Evolutionary conservation across 2,888 invertebrate species (phyloP).

Genomic region (Chaitophorus viminalis): DNA sequence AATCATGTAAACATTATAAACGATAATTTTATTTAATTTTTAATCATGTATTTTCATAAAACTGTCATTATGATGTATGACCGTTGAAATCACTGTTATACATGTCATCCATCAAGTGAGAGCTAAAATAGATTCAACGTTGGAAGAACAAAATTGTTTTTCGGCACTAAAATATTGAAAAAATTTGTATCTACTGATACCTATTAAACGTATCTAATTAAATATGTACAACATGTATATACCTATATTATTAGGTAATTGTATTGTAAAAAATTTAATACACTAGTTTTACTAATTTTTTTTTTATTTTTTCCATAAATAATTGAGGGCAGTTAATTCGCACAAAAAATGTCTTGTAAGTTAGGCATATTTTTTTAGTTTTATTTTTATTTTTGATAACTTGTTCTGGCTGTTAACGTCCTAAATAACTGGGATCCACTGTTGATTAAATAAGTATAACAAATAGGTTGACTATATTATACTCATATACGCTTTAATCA

Average conservation of each 20-base stretch:
- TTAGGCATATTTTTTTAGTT: too few species aligned
- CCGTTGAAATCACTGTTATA: neutral
- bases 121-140: constrained; percentile 19
- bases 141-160: neutral
- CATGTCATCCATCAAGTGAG: constrained; percentile 7
- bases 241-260: neutral
- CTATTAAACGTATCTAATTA: neutral
- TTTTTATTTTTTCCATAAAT: too few species aligned
- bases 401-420: too few species aligned
- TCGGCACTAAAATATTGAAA: neutral
- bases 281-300: too few species aligned
- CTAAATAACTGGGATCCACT: too few species aligned
- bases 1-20: constrained; percentile 12
- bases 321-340: too few species aligned
- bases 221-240: neutral
- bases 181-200: neutral
- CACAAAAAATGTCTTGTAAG: too few species aligned
- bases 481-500: too few species aligned
- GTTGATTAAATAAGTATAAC: too few species aligned
- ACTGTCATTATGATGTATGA: constrained; percentile 39
- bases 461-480: too few species aligned
- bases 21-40: constrained; percentile 41
- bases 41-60: constrained; percentile 41
- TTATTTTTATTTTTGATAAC: too few species aligned
- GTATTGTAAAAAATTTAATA: neutral